These are phyloP conservation scores for Otis tarda DNA, from an alignment of 2,113 vertebrate genomes.

Conservation along the genomic window DNA sequence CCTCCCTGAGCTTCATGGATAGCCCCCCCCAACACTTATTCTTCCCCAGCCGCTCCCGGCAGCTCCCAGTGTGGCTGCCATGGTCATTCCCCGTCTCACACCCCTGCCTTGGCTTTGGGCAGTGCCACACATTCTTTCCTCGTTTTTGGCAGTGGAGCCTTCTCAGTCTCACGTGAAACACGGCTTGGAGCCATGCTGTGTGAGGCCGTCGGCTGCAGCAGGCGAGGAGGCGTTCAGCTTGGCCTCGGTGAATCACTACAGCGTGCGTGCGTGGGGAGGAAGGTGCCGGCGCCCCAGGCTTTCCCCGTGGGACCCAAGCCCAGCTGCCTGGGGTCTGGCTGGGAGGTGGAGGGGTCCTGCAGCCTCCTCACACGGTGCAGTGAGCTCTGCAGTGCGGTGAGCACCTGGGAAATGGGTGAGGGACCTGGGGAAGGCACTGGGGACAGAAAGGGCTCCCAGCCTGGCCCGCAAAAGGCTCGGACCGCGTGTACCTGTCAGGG, in stretches of 20 bases:
- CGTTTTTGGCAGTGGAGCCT: background rate
- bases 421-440: background rate
- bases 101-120: background rate
- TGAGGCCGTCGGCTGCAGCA: background rate
- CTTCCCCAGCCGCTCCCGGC: background rate
- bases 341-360: background rate
- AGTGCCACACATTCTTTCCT: slow-evolving; percentile 12
- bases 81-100: background rate
- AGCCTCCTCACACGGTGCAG: background rate
- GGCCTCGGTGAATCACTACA: background rate
- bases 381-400: background rate
- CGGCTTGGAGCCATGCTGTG: background rate
- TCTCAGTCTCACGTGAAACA: background rate
- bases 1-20: background rate
- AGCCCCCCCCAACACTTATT: background rate
- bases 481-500: slow-evolving; percentile 75
- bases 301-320: background rate
- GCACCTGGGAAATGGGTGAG: background rate
- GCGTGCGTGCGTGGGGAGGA: background rate
- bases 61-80: background rate
- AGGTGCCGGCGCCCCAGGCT: background rate
- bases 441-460: background rate
- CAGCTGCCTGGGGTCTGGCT: background rate
- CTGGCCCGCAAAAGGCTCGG: background rate
- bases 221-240: background rate